These are phyloP conservation scores for Remorina albescens DNA, from an alignment of 2,797 vertebrate genomes.

Conservation along the genomic window DNA sequence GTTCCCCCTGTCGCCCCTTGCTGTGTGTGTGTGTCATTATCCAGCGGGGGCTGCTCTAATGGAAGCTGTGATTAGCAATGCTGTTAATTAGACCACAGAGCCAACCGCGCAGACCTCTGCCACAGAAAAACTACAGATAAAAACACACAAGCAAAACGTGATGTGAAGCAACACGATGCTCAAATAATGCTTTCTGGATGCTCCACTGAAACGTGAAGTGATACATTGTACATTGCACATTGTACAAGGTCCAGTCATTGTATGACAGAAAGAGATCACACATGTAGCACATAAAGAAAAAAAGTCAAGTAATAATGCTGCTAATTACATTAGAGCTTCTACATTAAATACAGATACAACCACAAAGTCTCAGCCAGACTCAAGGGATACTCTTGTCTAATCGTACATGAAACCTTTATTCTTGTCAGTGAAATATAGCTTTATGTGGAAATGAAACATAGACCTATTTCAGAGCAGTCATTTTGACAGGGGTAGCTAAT, in stretches of 20 bases:
- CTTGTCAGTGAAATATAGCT: slow-evolving; percentile 21
- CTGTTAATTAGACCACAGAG: slow-evolving; percentile 85
- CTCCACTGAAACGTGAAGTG: slow-evolving; percentile 56
- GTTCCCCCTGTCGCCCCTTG: slow-evolving; percentile 80
- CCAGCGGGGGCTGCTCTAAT: slow-evolving; percentile 82
- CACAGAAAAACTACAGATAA: slow-evolving; percentile 69
- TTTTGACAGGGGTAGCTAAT: slow-evolving; percentile 1
- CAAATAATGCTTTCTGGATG: slow-evolving; percentile 33
- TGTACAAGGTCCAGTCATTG: slow-evolving; percentile 18
- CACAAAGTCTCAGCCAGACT: slow-evolving; percentile 38
- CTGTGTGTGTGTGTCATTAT: slow-evolving; percentile 84
- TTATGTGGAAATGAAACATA: background rate
- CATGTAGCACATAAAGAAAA: slow-evolving; percentile 58
- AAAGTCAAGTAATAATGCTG: slow-evolving; percentile 58
- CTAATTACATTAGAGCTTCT: slow-evolving; percentile 65
- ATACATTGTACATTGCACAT: no score
- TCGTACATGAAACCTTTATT: slow-evolving; percentile 24
- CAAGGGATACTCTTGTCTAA: slow-evolving; percentile 22
- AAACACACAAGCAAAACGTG: slow-evolving; percentile 45
- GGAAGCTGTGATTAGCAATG: slow-evolving; percentile 85
- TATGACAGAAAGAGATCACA: slow-evolving; percentile 38
- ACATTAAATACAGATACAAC: slow-evolving; percentile 36
- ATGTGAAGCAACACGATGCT: slow-evolving; percentile 39
- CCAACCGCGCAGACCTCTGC: slow-evolving; percentile 73
- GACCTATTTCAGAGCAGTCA: background rate